Percentiles rank a stretch among this genome's conserved stretches.
phyloP scores from a whole-genome alignment of 2,888 invertebrate genomes.

The Melieria picta region DNA sequence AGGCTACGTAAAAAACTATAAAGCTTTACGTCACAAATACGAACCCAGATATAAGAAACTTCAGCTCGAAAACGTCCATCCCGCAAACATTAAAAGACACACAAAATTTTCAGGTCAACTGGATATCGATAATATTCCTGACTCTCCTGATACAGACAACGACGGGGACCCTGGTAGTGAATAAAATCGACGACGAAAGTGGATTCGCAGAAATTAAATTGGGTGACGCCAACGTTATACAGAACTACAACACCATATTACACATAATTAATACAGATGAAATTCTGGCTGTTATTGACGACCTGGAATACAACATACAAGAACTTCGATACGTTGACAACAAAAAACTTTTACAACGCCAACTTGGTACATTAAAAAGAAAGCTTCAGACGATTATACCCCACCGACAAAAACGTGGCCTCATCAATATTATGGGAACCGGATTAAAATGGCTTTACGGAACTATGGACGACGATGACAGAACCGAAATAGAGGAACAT shows the following conservation, averaged over 20 bases:
- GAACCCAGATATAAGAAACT: conserved; percentile 35
- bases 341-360: too few relatives aligned
- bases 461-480: conserved; percentile 39
- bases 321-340: too few relatives aligned
- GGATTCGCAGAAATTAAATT: conserved; percentile 35
- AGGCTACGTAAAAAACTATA: conserved; percentile 33
- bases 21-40: conserved; percentile 26
- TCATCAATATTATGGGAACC: conserved; percentile 33
- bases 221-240: conserved; percentile 27
- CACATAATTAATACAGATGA: conserved; percentile 37
- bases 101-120: conserved; percentile 32
- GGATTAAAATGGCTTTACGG: conserved; percentile 25
- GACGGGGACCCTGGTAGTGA: conserved; percentile 18
- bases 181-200: conserved; percentile 31
- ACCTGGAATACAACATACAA: conserved; percentile 10
- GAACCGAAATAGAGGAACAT: conserved; percentile 37
- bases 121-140: conserved; percentile 13
- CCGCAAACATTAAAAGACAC: conserved; percentile 35
- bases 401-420: conserved; percentile 31
- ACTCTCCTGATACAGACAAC: conserved; percentile 17
- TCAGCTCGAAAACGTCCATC: conserved; percentile 26
- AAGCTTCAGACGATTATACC: too few relatives aligned
- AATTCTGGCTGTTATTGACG: conserved; percentile 31
- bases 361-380: too few relatives aligned
- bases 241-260: conserved; percentile 32